Evolutionary conservation across 2,113 vertebrate genomes (phyloP).

Genomic region (Turdus rufiventris): DNA sequence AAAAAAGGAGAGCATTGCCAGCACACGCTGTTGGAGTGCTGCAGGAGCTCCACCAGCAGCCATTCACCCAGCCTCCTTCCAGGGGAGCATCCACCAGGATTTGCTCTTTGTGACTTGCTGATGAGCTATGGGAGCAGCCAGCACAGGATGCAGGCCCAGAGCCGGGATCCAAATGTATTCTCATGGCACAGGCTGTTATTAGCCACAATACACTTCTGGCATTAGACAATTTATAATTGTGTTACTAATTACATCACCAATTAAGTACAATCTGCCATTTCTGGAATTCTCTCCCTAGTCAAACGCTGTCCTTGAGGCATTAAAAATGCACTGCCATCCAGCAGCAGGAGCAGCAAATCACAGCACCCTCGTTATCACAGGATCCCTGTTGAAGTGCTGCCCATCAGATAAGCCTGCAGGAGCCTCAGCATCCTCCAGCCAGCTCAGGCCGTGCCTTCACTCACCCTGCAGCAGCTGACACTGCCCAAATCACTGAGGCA

Average conservation of each 20-base stretch:
- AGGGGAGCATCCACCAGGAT: neutral
- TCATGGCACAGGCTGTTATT: neutral
- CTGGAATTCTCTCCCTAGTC: constrained; percentile 32
- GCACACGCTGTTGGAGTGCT: neutral
- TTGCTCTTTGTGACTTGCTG: neutral
- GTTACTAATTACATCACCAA: constrained; percentile 28
- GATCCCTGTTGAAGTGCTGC: neutral
- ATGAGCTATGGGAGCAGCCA: neutral
- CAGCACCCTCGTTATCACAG: neutral
- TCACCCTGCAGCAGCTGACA: neutral
- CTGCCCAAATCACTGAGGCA: neutral
- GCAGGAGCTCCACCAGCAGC: neutral
- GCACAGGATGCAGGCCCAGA: neutral
- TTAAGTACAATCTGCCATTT: constrained; percentile 36
- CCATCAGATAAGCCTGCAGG: neutral
- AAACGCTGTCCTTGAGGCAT: neutral
- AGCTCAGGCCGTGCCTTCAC: neutral
- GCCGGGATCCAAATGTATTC: neutral
- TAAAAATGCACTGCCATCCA: neutral
- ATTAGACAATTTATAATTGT: constrained; percentile 6
- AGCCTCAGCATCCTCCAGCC: neutral
- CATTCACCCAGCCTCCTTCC: neutral
- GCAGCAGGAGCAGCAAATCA: neutral
- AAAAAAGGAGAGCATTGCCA: neutral
- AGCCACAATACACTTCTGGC: neutral